Evolutionary conservation across 2,888 invertebrate species (phyloP).

Genomic region (Eupithecia insigniata): DNA sequence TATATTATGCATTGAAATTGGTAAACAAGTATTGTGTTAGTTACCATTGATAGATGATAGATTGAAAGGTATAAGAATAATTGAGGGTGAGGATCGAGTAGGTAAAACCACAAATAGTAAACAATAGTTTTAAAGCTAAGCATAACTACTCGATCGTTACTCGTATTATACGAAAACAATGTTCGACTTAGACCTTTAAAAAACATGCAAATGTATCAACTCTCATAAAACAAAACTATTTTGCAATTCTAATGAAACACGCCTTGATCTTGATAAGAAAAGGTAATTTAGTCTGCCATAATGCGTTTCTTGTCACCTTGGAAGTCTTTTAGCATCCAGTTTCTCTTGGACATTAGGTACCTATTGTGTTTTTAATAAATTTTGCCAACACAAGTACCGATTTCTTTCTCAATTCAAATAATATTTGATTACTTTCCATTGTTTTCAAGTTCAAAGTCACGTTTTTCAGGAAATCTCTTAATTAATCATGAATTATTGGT

Average conservation of each 20-base stretch:
- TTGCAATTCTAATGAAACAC: slow-evolving; percentile 30
- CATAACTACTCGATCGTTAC: background rate
- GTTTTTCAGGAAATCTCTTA: background rate
- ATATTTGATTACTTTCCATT: background rate
- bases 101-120: background rate
- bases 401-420: background rate
- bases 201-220: slow-evolving; percentile 26
- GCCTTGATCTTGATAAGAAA: slow-evolving; percentile 43
- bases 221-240: slow-evolving; percentile 24
- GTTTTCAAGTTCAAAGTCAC: slow-evolving; percentile 11
- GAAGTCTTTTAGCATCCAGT: background rate
- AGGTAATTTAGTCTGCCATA: slow-evolving; percentile 29
- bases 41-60: background rate
- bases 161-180: background rate
- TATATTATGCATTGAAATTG: background rate
- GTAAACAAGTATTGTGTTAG: background rate
- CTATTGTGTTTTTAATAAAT: slow-evolving; percentile 9
- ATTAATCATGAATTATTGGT: no score
- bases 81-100: no score
- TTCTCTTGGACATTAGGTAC: slow-evolving; percentile 6
- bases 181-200: background rate
- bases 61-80: no score
- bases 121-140: background rate
- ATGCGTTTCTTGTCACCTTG: slow-evolving; percentile 26
- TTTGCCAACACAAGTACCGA: background rate